Evolutionary conservation across 2,113 vertebrate species (phyloP).

Genomic region (Leuciscus idus): DNA sequence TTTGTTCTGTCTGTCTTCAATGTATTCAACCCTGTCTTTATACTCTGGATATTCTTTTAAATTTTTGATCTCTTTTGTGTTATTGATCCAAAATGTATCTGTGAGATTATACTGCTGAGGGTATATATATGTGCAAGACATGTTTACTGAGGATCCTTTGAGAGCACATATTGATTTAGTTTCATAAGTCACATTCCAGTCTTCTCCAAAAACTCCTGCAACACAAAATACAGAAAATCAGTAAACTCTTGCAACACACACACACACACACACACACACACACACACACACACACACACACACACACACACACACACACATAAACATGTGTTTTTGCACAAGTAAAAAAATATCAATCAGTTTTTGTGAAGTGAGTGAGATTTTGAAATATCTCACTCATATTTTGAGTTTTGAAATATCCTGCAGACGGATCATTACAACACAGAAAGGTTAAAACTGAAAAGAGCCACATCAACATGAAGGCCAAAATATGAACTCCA

Average conservation of each 20-base stretch:
- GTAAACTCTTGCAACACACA: too few species aligned
- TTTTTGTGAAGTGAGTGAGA: not conserved
- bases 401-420: not conserved
- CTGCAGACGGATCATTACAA: not conserved
- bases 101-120: not conserved
- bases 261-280: too few species aligned
- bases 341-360: not conserved
- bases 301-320: too few species aligned
- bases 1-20: not conserved
- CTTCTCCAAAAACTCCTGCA: not conserved
- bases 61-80: fast-evolving
- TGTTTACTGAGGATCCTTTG: constrained; percentile 25
- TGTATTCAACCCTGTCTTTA: constrained; percentile 17
- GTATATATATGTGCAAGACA: constrained; percentile 14
- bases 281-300: too few species aligned
- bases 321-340: not conserved
- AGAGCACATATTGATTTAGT: constrained; percentile 17
- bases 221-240: not conserved
- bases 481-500: not conserved
- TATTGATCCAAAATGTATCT: constrained; percentile 18
- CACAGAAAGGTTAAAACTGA: not conserved
- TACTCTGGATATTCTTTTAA: not conserved
- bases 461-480: not conserved
- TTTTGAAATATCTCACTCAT: not conserved
- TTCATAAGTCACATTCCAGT: not conserved